A percentile compares a stretch with the other conserved stretches of the same genome.
Evolutionary conservation across 2,888 invertebrate genomes (phyloP).

Genomic region (Drymonia ruficornis): DNA sequence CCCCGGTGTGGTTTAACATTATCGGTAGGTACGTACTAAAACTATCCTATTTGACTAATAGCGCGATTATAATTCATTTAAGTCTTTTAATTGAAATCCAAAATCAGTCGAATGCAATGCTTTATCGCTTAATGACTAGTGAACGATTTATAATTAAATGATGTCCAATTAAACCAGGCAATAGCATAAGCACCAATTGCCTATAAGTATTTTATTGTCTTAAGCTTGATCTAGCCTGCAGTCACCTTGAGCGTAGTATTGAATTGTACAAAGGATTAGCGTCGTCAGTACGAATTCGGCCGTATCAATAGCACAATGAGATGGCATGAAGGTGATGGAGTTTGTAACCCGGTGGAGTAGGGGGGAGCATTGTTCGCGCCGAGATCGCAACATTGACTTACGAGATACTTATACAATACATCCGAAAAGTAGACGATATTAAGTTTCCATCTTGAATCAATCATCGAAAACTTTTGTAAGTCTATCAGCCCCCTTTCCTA

Average conservation of each 20-base stretch:
- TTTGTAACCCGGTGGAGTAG: constrained; percentile 35
- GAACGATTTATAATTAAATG: not conserved
- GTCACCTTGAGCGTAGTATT: constrained; percentile 50
- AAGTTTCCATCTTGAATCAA: not conserved
- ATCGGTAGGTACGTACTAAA: too few relatives aligned
- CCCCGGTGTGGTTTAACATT: too few relatives aligned
- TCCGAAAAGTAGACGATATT: not conserved
- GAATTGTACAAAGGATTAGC: constrained; percentile 55
- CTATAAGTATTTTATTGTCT: constrained; percentile 31
- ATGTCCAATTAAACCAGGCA: not conserved
- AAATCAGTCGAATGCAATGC: too few relatives aligned
- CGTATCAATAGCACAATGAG: constrained; percentile 50
- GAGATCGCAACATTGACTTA: constrained; percentile 8
- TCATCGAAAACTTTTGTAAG: too few relatives aligned
- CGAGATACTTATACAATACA: constrained; percentile 5
- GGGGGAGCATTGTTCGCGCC: constrained; percentile 46
- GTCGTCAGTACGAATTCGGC: constrained; percentile 47
- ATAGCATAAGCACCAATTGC: not conserved
- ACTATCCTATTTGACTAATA: too few relatives aligned
- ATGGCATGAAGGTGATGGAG: constrained; percentile 51
- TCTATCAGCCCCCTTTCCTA: too few relatives aligned
- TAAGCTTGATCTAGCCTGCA: constrained; percentile 27
- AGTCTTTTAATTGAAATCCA: too few relatives aligned
- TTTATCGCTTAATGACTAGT: too few relatives aligned
- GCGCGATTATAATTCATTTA: too few relatives aligned